phyloP scores from a whole-genome alignment of 2,797 vertebrate species.

The Miichthys miiuy region DNA sequence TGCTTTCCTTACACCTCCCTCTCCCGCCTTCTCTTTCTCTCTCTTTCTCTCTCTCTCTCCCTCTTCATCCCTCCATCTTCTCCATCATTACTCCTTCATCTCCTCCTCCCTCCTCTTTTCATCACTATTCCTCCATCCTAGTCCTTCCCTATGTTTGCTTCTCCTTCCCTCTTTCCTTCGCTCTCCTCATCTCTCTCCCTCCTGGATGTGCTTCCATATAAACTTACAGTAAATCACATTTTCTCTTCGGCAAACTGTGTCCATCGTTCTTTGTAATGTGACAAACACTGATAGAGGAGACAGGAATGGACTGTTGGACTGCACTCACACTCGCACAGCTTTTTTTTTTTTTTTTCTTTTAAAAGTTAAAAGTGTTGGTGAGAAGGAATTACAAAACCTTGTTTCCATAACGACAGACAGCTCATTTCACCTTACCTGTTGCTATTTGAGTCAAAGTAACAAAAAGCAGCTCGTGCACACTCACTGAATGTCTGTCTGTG shows the following conservation, averaged over 20 bases:
- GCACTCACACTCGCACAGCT: not conserved
- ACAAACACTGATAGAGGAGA: slow-evolving; percentile 21
- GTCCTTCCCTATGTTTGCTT: slow-evolving; percentile 1
- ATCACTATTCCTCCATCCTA: slow-evolving; percentile 28
- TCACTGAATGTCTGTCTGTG: not conserved
- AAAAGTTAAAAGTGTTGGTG: not conserved
- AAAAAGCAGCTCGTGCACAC: not conserved
- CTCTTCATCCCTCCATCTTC: slow-evolving; percentile 45
- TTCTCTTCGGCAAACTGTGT: slow-evolving; percentile 24
- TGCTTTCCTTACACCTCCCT: slow-evolving; percentile 75
- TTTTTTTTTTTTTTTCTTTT: not conserved
- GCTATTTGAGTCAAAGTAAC: not conserved
- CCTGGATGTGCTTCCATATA: slow-evolving; percentile 5
- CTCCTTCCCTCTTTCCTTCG: not conserved
- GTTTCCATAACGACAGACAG: slow-evolving; percentile 44
- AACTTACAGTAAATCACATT: slow-evolving; percentile 39
- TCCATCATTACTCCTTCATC: slow-evolving; percentile 54
- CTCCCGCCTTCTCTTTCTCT: slow-evolving; percentile 28
- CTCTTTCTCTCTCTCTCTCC: slow-evolving; percentile 36
- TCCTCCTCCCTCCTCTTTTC: slow-evolving; percentile 32
- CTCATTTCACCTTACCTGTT: slow-evolving; percentile 8
- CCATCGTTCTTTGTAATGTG: slow-evolving; percentile 21
- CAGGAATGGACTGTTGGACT: slow-evolving; percentile 1
- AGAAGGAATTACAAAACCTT: slow-evolving; percentile 2
- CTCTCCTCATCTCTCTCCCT: not conserved